Evolutionary conservation across 2,113 vertebrate species (phyloP).

Genomic region (Okapia johnstoni): DNA sequence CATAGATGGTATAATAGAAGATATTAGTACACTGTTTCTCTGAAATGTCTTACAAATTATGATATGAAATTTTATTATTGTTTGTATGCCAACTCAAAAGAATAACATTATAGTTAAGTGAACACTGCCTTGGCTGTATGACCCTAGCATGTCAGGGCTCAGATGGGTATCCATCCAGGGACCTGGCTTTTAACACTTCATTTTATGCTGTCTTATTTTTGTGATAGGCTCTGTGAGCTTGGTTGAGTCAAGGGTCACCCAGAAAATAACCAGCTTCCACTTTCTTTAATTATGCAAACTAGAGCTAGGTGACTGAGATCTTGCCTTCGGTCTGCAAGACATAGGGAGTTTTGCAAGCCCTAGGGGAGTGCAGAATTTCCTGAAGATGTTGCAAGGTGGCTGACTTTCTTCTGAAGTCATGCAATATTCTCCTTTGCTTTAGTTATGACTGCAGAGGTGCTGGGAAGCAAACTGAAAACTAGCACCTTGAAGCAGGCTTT

Average conservation of each 20-base stretch:
- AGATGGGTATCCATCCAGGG: neutral
- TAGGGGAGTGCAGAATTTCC: slow-evolving; percentile 66
- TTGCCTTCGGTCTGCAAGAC: slow-evolving; percentile 46
- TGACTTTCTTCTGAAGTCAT: slow-evolving; percentile 34
- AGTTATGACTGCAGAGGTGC: slow-evolving; percentile 43
- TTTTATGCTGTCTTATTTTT: neutral
- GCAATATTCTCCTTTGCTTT: slow-evolving; percentile 29
- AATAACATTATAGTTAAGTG: neutral
- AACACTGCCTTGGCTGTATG: neutral
- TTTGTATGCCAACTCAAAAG: neutral
- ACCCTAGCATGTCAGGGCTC: neutral
- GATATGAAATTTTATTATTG: neutral
- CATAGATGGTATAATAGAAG: neutral
- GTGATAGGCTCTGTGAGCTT: neutral
- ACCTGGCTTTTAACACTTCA: neutral
- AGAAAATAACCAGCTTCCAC: slow-evolving; percentile 60
- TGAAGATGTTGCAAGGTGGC: slow-evolving; percentile 56
- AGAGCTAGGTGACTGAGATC: slow-evolving; percentile 54
- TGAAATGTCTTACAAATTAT: neutral
- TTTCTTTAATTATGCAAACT: slow-evolving; percentile 66
- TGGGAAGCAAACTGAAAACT: slow-evolving; percentile 9
- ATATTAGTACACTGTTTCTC: neutral
- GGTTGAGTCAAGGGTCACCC: slow-evolving; percentile 4
- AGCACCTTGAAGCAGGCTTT: neutral
- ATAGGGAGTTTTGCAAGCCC: slow-evolving; percentile 63